Evolutionary conservation across 1,140 invertebrate genomes (phyloP), one percentile per base, ranked within the genome.

Genomic region (Stenopsyche tienmushanensis): DNA sequence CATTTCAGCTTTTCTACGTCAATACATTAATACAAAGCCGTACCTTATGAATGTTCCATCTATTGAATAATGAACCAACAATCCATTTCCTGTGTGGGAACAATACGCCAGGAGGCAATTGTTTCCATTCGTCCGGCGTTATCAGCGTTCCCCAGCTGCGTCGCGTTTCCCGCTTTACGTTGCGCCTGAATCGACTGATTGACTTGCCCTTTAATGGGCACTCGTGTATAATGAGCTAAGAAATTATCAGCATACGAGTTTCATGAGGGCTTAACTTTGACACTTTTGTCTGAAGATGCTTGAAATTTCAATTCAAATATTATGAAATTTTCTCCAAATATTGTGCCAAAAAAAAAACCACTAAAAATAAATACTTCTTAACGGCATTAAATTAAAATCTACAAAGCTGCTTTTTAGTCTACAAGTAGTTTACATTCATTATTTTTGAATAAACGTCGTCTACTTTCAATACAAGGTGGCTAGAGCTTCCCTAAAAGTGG

Each of bases 41-140:
- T 42, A 25, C 57, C 63, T 69, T 62, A 62, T 65, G 63, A 69
- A 65, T 69, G 67, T 69, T 69, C 65, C 67, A 69, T 54, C 63
- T 25, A 60, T 64, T 64, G 41, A 62, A 62, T 50, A 55, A 62
- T 23, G 44, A 34, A 50, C 50, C 57, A 69, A 69, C 58, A 65
- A 62, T 62, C 52, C 47, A 41, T 47, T 58, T n/a, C 2, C 55
- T 17, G 26, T 20, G n/a, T 20, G 23, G 24, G 44, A 60, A 64
- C 66, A 68, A 68, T 68, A 45, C 23, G 42, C 53, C 29, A 13
- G 39, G 52, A 24, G 52, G 10, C 55, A 60, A 60, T 60, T 60
- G 63, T 63, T 69, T 64, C 59, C 66, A 64, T 55, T 69, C 49
- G 66, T 60, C 62, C 66, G 26, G 62, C 34, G 62, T 69, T 69